A percentile compares a stretch with the other conserved stretches of the same genome.
These are phyloP conservation scores for Tortrix viridana DNA, from an alignment of 2,888 invertebrate genomes.

Conservation along the genomic window DNA sequence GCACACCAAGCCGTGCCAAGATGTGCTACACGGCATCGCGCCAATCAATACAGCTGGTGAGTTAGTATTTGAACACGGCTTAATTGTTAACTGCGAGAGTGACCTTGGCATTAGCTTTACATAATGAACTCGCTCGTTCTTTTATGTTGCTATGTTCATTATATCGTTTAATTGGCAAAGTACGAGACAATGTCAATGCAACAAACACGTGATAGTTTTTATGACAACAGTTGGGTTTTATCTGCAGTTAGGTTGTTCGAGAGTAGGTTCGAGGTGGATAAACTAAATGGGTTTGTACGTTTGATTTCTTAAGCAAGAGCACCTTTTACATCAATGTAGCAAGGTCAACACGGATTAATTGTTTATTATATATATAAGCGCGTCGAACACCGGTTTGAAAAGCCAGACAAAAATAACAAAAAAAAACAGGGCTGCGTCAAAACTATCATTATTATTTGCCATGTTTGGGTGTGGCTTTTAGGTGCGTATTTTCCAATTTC, in stretches of 20 bases:
- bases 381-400: background rate
- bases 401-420: conserved; percentile 1
- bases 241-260: no score
- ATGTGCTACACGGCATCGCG: conserved; percentile 81
- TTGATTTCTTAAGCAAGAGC: background rate
- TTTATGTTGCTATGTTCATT: background rate
- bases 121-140: conserved; percentile 21
- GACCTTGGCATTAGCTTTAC: conserved; percentile 26
- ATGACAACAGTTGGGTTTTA: no score
- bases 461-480: no score
- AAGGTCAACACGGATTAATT: conserved; percentile 8
- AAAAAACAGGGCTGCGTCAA: background rate
- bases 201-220: background rate
- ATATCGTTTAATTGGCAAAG: background rate
- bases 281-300: background rate
- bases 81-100: conserved; percentile 4
- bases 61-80: conserved; percentile 39
- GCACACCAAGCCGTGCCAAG: conserved; percentile 88
- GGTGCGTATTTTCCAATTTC: no score
- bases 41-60: conserved; percentile 73
- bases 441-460: no score
- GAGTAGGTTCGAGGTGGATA: background rate
- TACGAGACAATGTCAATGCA: conserved; percentile 1
- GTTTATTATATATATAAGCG: background rate
- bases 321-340: background rate